Percentiles rank a stretch among this genome's conserved stretches.
Evolutionary conservation across 2,888 invertebrate genomes (phyloP).

Genomic region (Volucella zonaria): DNA sequence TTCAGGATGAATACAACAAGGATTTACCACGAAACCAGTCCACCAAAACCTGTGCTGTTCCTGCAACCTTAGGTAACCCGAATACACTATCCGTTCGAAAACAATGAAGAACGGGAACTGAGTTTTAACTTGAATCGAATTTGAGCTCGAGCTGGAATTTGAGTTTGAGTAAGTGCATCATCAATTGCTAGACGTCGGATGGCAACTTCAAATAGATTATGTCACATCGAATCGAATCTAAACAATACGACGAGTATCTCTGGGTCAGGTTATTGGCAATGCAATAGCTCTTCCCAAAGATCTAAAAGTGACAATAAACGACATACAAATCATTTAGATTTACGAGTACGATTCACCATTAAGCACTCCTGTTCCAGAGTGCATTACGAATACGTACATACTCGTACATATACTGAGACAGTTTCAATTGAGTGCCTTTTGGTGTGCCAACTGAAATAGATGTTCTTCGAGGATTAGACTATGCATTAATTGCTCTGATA

Average conservation of each 20-base stretch:
- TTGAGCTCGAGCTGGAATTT: not conserved
- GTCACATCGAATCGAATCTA: conserved; percentile 58
- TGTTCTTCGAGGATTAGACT: not conserved
- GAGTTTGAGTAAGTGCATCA: conserved; percentile 7
- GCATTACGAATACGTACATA: not conserved
- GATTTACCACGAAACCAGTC: conserved; percentile 1
- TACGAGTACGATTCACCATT: conserved; percentile 58
- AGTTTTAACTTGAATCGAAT: conserved; percentile 8
- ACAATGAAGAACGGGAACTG: conserved; percentile 22
- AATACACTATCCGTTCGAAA: conserved; percentile 10
- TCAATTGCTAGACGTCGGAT: conserved; percentile 60
- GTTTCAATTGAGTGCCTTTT: conserved; percentile 34
- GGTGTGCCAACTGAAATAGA: not conserved
- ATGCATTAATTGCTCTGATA: conserved; percentile 19
- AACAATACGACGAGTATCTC: conserved; percentile 44
- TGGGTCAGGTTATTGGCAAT: conserved; percentile 58
- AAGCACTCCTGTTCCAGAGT: not conserved
- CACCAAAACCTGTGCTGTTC: conserved; percentile 33
- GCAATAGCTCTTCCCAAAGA: conserved; percentile 42
- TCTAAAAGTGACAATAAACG: conserved; percentile 61
- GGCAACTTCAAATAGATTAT: conserved; percentile 67
- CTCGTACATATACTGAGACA: not conserved
- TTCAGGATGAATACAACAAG: conserved; percentile 17
- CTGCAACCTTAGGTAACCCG: not conserved
- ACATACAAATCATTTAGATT: conserved; percentile 70